Percentiles rank a stretch among this genome's conserved stretches.
These are phyloP conservation scores for Drosophila neonasuta DNA, from an alignment of 2,888 invertebrate genomes.

Conservation along the genomic window DNA sequence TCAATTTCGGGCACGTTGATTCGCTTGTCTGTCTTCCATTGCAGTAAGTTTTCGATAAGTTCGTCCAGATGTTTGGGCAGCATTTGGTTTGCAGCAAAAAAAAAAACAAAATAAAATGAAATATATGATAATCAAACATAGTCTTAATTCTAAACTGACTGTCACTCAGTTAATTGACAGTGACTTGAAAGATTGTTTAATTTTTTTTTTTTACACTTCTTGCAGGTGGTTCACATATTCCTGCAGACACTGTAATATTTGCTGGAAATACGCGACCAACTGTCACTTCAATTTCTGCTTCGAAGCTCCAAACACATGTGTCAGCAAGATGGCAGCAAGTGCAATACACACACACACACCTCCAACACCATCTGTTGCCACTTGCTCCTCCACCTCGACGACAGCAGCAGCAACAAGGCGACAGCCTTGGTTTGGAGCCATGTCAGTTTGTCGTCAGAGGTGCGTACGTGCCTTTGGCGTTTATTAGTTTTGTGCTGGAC, in stretches of 20 bases:
- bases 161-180: background rate
- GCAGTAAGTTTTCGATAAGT: conserved; percentile 22
- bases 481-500: conserved; percentile 64
- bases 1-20: conserved; percentile 68
- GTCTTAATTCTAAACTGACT: conserved; percentile 5
- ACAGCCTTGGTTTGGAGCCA: conserved; percentile 9
- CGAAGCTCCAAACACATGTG: conserved; percentile 41
- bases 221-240: background rate
- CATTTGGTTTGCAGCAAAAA: conserved; percentile 20
- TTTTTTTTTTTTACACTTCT: background rate
- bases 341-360: conserved; percentile 14
- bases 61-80: conserved; percentile 32
- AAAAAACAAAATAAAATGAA: conserved; percentile 3
- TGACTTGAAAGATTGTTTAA: background rate
- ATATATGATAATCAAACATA: conserved; percentile 2
- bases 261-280: conserved; percentile 25
- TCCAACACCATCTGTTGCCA: conserved; percentile 6
- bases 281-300: conserved; percentile 28
- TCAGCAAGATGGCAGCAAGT: conserved; percentile 31
- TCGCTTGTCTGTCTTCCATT: conserved; percentile 26
- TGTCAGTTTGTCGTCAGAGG: conserved; percentile 39
- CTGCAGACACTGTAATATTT: conserved; percentile 28
- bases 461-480: conserved; percentile 61
- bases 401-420: background rate
- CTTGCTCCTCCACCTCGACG: conserved; percentile 13